Percentiles rank a stretch among this genome's conserved stretches.
Evolutionary conservation across 2,113 vertebrate species (phyloP).

Genomic region (Petrocephalus microphthalmus): DNA sequence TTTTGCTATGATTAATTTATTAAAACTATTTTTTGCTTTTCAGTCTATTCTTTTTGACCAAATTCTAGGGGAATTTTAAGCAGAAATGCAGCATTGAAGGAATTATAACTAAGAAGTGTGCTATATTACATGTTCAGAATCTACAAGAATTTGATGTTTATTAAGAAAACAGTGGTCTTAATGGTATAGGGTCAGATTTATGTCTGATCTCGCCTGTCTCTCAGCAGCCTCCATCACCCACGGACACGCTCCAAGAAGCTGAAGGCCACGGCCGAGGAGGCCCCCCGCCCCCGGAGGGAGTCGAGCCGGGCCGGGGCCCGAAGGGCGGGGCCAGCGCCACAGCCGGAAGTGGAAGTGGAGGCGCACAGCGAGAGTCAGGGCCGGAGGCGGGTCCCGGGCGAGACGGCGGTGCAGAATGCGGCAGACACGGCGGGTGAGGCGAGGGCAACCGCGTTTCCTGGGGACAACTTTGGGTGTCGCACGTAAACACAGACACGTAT

Average conservation of each 20-base stretch:
- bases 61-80: neutral
- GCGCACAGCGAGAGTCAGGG: conserved; percentile 37
- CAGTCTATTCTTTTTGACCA: neutral
- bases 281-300: conserved; percentile 55
- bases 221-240: conserved; percentile 61
- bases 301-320: conserved; percentile 18
- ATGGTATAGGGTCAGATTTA: neutral
- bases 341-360: conserved; percentile 15
- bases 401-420: neutral
- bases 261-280: conserved; percentile 67
- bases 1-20: neutral
- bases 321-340: conserved; percentile 40
- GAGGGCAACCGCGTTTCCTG: conserved; percentile 8
- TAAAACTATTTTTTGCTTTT: neutral
- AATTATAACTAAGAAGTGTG: neutral
- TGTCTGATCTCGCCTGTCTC: conserved; percentile 42
- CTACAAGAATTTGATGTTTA: too few species aligned
- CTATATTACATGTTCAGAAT: neutral
- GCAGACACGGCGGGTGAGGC: conserved; percentile 50
- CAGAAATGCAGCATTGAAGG: neutral
- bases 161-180: neutral
- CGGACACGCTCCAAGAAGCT: conserved; percentile 80
- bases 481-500: neutral
- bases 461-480: neutral
- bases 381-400: conserved; percentile 18